Percentiles rank a stretch among this genome's conserved stretches.
Conservation (phyloP, 2,797 vertebrate species). For the Sebastes steindachneri region DNA sequence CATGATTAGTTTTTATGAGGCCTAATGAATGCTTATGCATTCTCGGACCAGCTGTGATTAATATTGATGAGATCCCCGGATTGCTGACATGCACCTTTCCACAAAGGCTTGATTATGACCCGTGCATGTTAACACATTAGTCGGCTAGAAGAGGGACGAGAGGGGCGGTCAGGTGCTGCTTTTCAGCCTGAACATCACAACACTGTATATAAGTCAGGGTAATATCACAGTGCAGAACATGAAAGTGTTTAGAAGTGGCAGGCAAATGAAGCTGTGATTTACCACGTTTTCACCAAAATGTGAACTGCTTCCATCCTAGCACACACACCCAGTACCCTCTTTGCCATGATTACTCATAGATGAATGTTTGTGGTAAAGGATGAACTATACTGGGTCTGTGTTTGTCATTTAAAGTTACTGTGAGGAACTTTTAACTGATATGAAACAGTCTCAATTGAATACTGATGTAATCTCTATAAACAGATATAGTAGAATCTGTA, state of each 20-base stretch:
- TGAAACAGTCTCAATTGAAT: no score
- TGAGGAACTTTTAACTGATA: no score
- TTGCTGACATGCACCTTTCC: conserved; percentile 69
- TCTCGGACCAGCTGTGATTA: conserved; percentile 68
- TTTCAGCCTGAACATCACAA: conserved; percentile 9
- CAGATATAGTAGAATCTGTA: no score
- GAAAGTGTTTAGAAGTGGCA: background rate
- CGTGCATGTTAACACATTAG: conserved; percentile 67
- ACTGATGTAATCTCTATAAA: no score
- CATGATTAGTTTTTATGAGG: conserved; percentile 75
- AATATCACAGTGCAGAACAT: background rate
- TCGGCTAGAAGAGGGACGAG: conserved; percentile 7
- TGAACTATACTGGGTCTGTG: background rate
- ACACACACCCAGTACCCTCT: background rate
- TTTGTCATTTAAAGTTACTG: background rate
- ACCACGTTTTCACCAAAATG: background rate
- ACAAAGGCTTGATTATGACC: conserved; percentile 68
- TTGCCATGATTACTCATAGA: background rate
- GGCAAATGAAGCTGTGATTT: background rate
- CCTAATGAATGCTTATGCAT: conserved; percentile 77
- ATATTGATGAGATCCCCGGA: conserved; percentile 74
- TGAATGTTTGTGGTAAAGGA: background rate
- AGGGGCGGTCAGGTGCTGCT: background rate
- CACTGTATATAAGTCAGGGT: background rate
- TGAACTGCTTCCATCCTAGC: background rate